Evolutionary conservation across 2,113 vertebrate genomes (phyloP).

Genomic region (Sterrhoptilus dennistouni): DNA sequence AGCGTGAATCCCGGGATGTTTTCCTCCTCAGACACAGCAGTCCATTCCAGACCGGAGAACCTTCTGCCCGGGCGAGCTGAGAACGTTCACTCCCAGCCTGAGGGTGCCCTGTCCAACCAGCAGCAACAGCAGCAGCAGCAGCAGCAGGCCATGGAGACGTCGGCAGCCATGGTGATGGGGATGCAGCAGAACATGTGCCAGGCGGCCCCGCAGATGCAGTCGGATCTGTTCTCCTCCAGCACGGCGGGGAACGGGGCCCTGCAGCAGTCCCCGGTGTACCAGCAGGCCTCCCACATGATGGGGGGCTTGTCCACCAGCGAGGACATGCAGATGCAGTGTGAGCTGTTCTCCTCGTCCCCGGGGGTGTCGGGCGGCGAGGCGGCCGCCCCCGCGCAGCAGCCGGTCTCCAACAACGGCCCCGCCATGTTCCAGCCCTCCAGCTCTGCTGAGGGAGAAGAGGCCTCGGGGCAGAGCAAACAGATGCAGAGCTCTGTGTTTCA

Average conservation of each 20-base stretch:
- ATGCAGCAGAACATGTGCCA: slow-evolving; percentile 82
- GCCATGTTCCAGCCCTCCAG: slow-evolving; percentile 79
- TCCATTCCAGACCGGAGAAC: slow-evolving; percentile 74
- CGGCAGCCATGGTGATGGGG: slow-evolving; percentile 80
- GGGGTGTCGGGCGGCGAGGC: slow-evolving; percentile 78
- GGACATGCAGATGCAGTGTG: slow-evolving; percentile 91
- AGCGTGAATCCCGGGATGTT: slow-evolving; percentile 75
- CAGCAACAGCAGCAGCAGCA: slow-evolving; percentile 83
- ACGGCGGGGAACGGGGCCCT: slow-evolving; percentile 73
- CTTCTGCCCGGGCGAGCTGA: slow-evolving; percentile 76
- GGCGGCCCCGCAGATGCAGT: slow-evolving; percentile 79
- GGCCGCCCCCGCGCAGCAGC: slow-evolving; percentile 75
- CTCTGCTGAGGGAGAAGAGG: slow-evolving; percentile 74
- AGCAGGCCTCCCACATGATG: slow-evolving; percentile 78
- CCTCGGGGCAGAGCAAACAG: slow-evolving; percentile 75
- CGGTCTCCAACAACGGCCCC: slow-evolving; percentile 72
- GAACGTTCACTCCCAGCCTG: slow-evolving; percentile 77
- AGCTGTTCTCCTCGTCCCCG: slow-evolving; percentile 82
- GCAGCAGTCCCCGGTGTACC: slow-evolving; percentile 79
- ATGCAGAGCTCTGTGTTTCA: slow-evolving; percentile 80
- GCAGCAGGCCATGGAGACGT: slow-evolving; percentile 87
- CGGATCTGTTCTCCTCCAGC: slow-evolving; percentile 85
- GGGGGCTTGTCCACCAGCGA: slow-evolving; percentile 66
- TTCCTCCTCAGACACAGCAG: slow-evolving; percentile 72
- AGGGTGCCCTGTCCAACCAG: slow-evolving; percentile 81